A percentile compares a stretch with the other conserved stretches of the same genome.
Evolutionary conservation across 2,113 vertebrate species (phyloP).

Genomic region (Chlorodrepanis virens): DNA sequence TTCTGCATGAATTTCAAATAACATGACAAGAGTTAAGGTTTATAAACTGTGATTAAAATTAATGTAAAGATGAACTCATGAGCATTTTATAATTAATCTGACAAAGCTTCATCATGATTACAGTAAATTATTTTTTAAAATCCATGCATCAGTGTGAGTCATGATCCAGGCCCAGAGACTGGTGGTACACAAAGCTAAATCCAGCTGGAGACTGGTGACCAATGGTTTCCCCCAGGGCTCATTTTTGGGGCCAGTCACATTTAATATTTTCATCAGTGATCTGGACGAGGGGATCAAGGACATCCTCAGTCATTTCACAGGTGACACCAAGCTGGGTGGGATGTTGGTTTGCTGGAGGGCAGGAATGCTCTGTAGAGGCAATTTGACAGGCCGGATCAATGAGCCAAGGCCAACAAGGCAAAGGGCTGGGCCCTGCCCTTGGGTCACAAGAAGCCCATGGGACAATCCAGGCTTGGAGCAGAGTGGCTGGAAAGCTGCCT

Average conservation of each 20-base stretch:
- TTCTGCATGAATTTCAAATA: background rate
- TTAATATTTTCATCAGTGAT: background rate
- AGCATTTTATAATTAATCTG: background rate
- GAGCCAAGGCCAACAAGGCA: background rate
- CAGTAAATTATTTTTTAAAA: background rate
- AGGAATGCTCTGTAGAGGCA: background rate
- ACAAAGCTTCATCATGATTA: background rate
- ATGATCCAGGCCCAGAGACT: background rate
- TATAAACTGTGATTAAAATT: background rate
- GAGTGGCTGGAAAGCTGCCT: background rate
- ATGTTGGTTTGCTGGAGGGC: background rate
- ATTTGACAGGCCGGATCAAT: background rate
- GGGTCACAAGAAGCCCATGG: background rate
- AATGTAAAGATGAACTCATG: background rate
- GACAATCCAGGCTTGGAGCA: background rate
- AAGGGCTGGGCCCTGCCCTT: background rate
- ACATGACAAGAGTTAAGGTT: background rate
- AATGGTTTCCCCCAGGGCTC: background rate
- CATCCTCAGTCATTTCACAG: background rate
- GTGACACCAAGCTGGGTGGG: background rate
- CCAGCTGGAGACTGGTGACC: background rate
- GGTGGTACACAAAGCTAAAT: background rate
- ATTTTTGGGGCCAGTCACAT: background rate
- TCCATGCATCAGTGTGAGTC: background rate
- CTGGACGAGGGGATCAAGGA: accelerated